Evolutionary conservation across 2,888 invertebrate genomes (phyloP).

Genomic region (Eristalis intricaria): DNA sequence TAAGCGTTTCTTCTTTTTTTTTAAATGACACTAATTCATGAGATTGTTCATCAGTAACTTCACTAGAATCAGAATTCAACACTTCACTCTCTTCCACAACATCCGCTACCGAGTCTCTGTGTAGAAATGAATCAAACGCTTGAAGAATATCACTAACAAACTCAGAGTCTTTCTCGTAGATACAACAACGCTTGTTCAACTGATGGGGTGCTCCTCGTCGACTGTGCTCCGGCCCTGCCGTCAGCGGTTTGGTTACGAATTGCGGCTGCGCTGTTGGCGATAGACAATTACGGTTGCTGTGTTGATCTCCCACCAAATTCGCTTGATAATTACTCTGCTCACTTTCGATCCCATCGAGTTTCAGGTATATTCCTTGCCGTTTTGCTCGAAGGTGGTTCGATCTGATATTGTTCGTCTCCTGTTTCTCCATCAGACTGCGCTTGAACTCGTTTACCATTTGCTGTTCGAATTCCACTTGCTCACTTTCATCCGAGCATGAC

Average conservation of each 20-base stretch:
- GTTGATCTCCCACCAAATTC: conserved; percentile 56
- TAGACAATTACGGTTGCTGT: conserved; percentile 46
- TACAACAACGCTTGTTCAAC: conserved; percentile 75
- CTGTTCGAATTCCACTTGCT: conserved; percentile 45
- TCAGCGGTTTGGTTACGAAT: conserved; percentile 50
- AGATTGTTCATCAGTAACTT: conserved; percentile 45
- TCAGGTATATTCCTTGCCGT: conserved; percentile 74
- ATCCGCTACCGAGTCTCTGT: conserved; percentile 56
- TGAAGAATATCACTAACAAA: conserved; percentile 78
- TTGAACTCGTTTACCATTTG: conserved; percentile 78
- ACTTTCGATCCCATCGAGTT: conserved; percentile 67
- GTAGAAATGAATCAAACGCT: conserved; percentile 74
- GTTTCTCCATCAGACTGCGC: conserved; percentile 77
- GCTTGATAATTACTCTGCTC: conserved; percentile 52
- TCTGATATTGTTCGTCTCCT: conserved; percentile 62
- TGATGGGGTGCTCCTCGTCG: conserved; percentile 58
- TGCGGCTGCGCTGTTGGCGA: conserved; percentile 48
- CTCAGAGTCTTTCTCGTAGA: conserved; percentile 77
- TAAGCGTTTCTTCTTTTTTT: conserved; percentile 14
- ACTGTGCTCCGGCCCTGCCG: conserved; percentile 56
- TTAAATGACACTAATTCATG: conserved; percentile 71
- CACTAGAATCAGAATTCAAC: conserved; percentile 28
- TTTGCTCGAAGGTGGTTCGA: conserved; percentile 61
- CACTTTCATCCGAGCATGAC: conserved; percentile 39
- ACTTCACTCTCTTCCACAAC: conserved; percentile 12